Percentiles rank a stretch among this genome's conserved stretches.
phyloP scores from a whole-genome alignment of 2,888 invertebrate species.

The Callinectes sapidus region DNA sequence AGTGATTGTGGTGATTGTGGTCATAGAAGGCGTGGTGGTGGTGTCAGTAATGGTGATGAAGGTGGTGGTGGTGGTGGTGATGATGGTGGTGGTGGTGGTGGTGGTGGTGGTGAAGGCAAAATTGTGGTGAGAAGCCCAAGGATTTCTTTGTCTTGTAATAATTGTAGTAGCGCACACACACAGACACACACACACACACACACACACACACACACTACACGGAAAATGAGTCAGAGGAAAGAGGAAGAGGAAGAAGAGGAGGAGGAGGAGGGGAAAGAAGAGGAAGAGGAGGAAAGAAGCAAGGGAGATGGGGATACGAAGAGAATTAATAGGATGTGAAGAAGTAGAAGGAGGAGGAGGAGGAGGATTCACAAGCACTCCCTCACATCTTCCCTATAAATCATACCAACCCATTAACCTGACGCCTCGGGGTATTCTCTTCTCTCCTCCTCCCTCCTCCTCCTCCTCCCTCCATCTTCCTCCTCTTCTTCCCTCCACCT shows the following conservation, averaged over 20 bases:
- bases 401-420: constrained; percentile 18
- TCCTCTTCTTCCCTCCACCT: not conserved
- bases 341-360: constrained; percentile 28
- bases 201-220: constrained; percentile 29
- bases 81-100: not conserved
- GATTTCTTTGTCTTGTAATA: not conserved
- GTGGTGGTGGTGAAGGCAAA: not conserved
- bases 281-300: not conserved
- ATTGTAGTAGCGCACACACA: not conserved
- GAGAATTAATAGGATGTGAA: not conserved
- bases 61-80: too few relatives aligned
- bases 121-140: not conserved
- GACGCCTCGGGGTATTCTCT: not conserved
- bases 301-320: not conserved
- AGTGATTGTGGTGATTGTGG: constrained; percentile 7
- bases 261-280: not conserved
- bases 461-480: not conserved
- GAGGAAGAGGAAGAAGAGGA: not conserved
- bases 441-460: not conserved
- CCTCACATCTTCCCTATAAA: constrained; percentile 30
- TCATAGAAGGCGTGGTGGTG: not conserved
- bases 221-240: not conserved
- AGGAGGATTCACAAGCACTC: not conserved
- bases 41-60: not conserved
- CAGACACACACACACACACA: constrained; percentile 41